These are phyloP conservation scores for Macquaria ambigua DNA, from an alignment of 2,113 vertebrate genomes.

Conservation along the genomic window DNA sequence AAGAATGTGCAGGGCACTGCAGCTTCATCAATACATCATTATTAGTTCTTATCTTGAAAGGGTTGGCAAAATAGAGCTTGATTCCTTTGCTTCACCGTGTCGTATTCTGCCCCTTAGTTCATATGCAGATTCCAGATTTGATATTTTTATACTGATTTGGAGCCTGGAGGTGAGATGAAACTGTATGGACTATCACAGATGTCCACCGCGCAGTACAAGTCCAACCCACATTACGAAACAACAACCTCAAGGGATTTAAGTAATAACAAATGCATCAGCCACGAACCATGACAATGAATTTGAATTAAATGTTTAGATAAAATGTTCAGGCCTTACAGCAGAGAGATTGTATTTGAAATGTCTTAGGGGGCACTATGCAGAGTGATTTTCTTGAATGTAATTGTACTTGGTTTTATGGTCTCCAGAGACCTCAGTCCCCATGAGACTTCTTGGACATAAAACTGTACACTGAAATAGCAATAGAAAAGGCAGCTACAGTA, in stretches of 20 bases:
- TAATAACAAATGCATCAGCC: constrained; percentile 58
- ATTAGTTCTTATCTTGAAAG: constrained; percentile 18
- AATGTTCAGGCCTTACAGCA: constrained; percentile 52
- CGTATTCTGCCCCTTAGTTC: constrained; percentile 8
- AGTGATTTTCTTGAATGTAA: constrained; percentile 63
- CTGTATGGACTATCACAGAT: constrained; percentile 45
- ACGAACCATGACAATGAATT: constrained; percentile 40
- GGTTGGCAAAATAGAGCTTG: not conserved
- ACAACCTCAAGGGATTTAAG: constrained; percentile 53
- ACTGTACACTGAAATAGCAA: constrained; percentile 26
- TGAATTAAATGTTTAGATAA: constrained; percentile 66
- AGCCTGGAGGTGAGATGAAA: constrained; percentile 35
- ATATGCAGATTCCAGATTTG: constrained; percentile 26
- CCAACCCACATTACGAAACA: constrained; percentile 39
- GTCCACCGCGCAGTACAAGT: constrained; percentile 10
- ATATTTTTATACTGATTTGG: constrained; percentile 21
- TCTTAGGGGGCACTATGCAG: constrained; percentile 52
- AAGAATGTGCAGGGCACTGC: not conserved
- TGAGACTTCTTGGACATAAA: constrained; percentile 50
- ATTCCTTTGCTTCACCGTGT: not conserved
- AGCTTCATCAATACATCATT: not conserved
- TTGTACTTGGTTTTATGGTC: constrained; percentile 57
- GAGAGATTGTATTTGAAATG: constrained; percentile 38
- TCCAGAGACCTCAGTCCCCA: constrained; percentile 50
- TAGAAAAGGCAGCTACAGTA: constrained; percentile 29